Conservation (phyloP, 2,888 invertebrate species). For the Selenia dentaria region DNA sequence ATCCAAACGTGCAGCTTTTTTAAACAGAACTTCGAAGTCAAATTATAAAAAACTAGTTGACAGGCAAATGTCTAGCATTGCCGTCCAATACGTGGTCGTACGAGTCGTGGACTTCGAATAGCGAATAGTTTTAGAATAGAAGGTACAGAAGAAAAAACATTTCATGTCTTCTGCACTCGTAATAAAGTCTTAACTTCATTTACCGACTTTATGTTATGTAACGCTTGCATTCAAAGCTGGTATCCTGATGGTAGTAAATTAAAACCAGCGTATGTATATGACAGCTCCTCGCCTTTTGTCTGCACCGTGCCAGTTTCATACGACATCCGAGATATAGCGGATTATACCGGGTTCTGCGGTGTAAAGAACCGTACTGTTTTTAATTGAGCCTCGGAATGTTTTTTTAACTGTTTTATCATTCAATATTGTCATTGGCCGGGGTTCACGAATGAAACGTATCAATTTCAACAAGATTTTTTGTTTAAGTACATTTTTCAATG, state of each 20-base stretch:
- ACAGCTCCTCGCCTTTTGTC: slow-evolving; percentile 21
- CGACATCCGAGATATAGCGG: slow-evolving; percentile 6
- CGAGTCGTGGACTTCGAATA: too few relatives aligned
- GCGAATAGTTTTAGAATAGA: too few relatives aligned
- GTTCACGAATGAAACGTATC: too few relatives aligned
- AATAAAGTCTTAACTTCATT: not conserved
- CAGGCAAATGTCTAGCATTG: too few relatives aligned
- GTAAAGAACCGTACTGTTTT: not conserved
- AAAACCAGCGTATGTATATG: slow-evolving; percentile 14
- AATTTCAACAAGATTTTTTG: too few relatives aligned
- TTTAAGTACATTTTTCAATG: too few relatives aligned
- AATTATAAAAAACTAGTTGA: too few relatives aligned
- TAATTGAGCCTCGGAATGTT: not conserved
- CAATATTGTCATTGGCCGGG: too few relatives aligned
- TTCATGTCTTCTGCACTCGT: not conserved
- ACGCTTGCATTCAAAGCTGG: not conserved
- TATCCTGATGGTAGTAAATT: not conserved
- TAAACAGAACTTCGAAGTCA: too few relatives aligned
- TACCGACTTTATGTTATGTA: not conserved
- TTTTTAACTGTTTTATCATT: too few relatives aligned
- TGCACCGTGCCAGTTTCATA: slow-evolving; percentile 19
- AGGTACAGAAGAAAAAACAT: not conserved
- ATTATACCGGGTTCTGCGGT: slow-evolving; percentile 1
- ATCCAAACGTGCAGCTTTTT: too few relatives aligned
- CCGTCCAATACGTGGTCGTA: too few relatives aligned